phyloP scores from a whole-genome alignment of 2,113 vertebrate genomes.

The Mastomys coucha region DNA sequence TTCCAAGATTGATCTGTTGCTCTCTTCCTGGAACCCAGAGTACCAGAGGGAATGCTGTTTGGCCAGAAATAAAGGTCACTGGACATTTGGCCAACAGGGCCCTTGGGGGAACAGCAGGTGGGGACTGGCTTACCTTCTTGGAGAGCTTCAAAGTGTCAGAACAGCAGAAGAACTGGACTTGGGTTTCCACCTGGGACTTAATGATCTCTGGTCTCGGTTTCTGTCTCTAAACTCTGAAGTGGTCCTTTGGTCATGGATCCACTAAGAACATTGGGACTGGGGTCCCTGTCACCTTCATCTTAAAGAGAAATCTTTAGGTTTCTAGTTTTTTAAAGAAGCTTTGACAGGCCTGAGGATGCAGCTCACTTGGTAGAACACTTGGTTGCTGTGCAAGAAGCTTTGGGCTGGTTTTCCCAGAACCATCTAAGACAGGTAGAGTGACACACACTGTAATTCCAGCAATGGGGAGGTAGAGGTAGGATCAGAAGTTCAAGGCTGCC shows the following conservation, averaged over 20 bases:
- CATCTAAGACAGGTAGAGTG: not conserved
- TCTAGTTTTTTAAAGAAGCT: slow-evolving; percentile 30
- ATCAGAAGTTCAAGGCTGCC: not conserved
- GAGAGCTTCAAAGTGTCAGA: not conserved
- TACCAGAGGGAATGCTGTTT: not conserved
- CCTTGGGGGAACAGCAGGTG: too few relatives aligned
- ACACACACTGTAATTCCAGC: not conserved
- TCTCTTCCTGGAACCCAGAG: not conserved
- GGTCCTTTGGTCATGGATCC: not conserved
- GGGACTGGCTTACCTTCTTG: not conserved
- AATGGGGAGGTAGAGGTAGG: not conserved
- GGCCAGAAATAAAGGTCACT: not conserved
- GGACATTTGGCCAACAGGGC: accelerated
- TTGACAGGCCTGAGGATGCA: not conserved
- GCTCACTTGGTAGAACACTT: not conserved
- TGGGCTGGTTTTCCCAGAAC: not conserved
- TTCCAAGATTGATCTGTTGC: not conserved
- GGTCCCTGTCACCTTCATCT: not conserved
- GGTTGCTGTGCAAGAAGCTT: too few relatives aligned
- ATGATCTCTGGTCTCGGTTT: not conserved
- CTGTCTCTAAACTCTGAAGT: not conserved
- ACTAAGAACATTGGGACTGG: not conserved
- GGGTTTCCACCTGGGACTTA: not conserved
- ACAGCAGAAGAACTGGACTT: not conserved
- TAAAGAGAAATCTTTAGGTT: not conserved